Evolutionary conservation across 2,113 vertebrate species (phyloP).

Genomic region (Myotis yumanensis): DNA sequence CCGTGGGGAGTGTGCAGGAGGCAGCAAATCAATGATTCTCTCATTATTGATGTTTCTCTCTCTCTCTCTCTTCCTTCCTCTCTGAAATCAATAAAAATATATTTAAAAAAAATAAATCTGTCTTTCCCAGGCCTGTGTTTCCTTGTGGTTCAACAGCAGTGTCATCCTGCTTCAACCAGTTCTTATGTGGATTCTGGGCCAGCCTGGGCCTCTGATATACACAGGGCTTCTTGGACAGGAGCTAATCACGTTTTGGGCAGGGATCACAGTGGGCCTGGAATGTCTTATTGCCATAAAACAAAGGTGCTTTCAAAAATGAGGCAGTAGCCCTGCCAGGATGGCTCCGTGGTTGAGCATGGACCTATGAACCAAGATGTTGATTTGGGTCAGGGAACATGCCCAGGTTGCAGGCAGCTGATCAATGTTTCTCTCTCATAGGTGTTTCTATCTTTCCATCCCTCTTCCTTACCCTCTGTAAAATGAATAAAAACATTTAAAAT

Average conservation of each 20-base stretch:
- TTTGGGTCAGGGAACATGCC: too few species aligned
- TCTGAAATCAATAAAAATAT: neutral
- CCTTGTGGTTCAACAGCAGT: neutral
- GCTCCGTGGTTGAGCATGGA: too few species aligned
- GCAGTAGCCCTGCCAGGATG: neutral
- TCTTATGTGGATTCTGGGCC: neutral
- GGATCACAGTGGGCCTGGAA: neutral
- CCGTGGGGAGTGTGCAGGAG: neutral
- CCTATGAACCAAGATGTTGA: too few species aligned
- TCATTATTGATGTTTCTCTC: neutral
- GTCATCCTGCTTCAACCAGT: neutral
- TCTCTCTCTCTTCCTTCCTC: neutral
- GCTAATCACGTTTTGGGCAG: neutral
- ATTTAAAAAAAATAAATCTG: neutral
- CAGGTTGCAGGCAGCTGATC: too few species aligned
- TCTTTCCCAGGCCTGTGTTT: neutral
- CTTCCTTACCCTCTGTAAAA: too few species aligned
- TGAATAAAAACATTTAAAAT: too few species aligned
- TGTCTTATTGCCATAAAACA: slow-evolving; percentile 33
- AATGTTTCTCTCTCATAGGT: too few species aligned
- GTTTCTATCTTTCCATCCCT: too few species aligned
- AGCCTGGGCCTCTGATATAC: neutral
- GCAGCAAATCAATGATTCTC: neutral
- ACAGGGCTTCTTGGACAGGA: neutral
- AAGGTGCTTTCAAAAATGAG: neutral